Base-by-base conservation (phyloP, 2,113 vertebrate species). In the Solea solea region DNA sequence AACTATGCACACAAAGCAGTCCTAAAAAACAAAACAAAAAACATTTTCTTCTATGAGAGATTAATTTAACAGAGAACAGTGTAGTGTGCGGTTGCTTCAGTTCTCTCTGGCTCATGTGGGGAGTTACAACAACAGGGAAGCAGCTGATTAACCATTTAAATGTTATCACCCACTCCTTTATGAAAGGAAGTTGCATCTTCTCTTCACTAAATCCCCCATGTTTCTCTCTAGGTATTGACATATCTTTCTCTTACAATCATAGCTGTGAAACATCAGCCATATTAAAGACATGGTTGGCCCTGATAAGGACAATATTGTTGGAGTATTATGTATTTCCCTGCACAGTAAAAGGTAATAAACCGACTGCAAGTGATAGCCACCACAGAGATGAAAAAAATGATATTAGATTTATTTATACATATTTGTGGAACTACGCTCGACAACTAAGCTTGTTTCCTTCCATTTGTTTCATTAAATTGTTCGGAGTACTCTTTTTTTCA, bases 121-220 rank as follows among this genome's bases (percentile, higher is more conserved):
- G 69, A 78, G 83, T 70, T 69, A 77, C 44, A 72, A 49, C 59
- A 42, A 59, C 41, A 49, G 64, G 57, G 53, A 72, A 58, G 65
- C 61, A 49, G 52, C 74, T 64, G 79, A 89, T 85, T 79, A 78
- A 84, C 88, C 78, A 85, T 82, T 40, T 59, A 80, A 21, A 81
- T 78, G 81, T 82, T 86, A 85, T 83, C 86, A 83, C 66, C 72
- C 78, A 69, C 78, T 84, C 76, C 74, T 73, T 80, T 84, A 82
- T 88, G 72, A 88, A 90, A 90, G 79, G 84, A 77, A 72, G 41
- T 53, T n/a, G 50, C 72, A 61, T 83, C 70, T 81, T 80, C 67
- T 73, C 73, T 71, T 28, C 8, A 7, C 42, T 44, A 44, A 44
- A 7, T 8, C 8, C 49, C 57, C 72, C 61, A 80, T 84, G 21